Evolutionary conservation across 2,888 invertebrate genomes (phyloP), one percentile per base, ranked within the genome.

Genomic region (Stomorhina lunata): DNA sequence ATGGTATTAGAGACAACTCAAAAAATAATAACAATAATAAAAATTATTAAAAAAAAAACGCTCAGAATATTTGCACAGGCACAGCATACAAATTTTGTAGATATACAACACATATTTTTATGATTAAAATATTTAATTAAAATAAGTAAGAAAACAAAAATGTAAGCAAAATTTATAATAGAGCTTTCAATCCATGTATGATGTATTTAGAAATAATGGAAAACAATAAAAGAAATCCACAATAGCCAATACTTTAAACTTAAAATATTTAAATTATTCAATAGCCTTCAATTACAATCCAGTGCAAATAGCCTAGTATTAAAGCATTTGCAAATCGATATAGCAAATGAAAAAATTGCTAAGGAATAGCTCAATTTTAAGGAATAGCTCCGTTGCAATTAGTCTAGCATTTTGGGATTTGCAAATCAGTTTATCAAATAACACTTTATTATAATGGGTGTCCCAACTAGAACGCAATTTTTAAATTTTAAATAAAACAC

Each of bases 41-140:
- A 63, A 37, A 71, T 45, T 43, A 5, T 57, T 63, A 15, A 50
- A 34, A 43, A 59, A 68, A 37, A 78, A 79, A 34, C 66, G 71
- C 73, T 78, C 73, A 82, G 69, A 78, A 65, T 40, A 65, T 25
- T 68, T 75, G 69, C 78, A 79, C 69, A 66, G n/a, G 79, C 73
- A 48, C 63, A 12, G 77, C 69, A 79, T 66, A 71, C 22, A 82
- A 79, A 66, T 75, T 79, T 82, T 82, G 82, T 82, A 82, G 75
- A 82, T 82, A 81, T 25, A 22, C 25, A 75, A 75, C 73, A 73
- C 53, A 43, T 65, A 55, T 43, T 45, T 48, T 71, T 57, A 71
- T 45, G 9, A 59, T 57, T 72, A 65, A 55, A 37, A 66, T 50
- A 43, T 29, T 15, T 66, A n/a, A n/a, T 25, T 22, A 25, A 53